phyloP scores from a whole-genome alignment of 2,113 vertebrate species.

The Dicaeum eximium region DNA sequence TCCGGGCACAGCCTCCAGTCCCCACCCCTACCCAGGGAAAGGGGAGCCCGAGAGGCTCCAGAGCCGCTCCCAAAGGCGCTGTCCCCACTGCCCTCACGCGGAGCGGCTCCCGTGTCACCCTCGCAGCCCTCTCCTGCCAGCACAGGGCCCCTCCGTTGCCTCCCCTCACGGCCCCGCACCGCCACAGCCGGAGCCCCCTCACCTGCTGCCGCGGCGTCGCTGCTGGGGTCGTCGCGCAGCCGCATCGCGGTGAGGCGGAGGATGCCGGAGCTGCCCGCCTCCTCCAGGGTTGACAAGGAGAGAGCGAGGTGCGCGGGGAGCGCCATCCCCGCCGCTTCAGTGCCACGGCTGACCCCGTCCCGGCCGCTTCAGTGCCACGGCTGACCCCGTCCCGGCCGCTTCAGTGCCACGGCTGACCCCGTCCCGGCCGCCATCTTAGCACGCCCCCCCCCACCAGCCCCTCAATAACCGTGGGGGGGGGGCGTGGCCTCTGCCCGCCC shows the following conservation, averaged over 20 bases:
- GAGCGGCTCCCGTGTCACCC: not conserved
- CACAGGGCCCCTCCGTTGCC: not conserved
- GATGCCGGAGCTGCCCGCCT: not conserved
- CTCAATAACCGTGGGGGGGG: fast-evolving
- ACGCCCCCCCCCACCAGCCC: fast-evolving
- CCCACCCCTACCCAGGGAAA: too few relatives aligned
- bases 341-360: too few relatives aligned
- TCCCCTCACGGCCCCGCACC: not conserved
- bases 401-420: too few relatives aligned
- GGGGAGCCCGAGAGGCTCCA: not conserved
- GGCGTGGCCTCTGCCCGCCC: not conserved
- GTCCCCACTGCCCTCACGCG: not conserved
- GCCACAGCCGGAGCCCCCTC: not conserved
- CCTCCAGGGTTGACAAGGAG: too few relatives aligned
- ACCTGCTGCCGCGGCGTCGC: not conserved
- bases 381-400: too few relatives aligned
- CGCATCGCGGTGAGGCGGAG: not conserved
- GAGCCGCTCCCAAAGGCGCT: not conserved
- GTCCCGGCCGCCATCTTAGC: not conserved
- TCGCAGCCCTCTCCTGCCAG: not conserved
- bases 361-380: too few relatives aligned
- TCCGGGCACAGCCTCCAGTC: not conserved
- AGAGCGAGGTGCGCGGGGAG: fast-evolving
- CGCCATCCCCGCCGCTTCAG: fast-evolving
- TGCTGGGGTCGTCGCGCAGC: not conserved